Conservation (phyloP, 2,888 invertebrate genomes). For the Eristalinus aeneus region DNA sequence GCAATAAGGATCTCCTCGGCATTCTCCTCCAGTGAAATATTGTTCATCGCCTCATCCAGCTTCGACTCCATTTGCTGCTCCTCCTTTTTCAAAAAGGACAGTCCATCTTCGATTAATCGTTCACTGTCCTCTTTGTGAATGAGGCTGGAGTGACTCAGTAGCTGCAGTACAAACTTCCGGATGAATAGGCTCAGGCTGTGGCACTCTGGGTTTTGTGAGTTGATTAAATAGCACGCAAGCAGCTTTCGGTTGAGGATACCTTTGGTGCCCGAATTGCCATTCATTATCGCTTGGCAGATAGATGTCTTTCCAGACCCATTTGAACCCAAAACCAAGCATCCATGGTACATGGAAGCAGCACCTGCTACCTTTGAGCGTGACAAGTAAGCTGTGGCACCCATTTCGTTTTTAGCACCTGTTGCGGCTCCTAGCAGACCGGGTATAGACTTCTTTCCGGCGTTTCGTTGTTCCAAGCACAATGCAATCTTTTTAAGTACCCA, state of each 20-base stretch:
- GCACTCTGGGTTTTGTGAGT: constrained; percentile 92
- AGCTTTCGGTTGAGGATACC: constrained; percentile 85
- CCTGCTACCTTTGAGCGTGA: constrained; percentile 78
- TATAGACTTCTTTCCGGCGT: constrained; percentile 86
- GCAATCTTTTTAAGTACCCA: constrained; percentile 97
- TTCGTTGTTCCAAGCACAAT: constrained; percentile 94
- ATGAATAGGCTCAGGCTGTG: constrained; percentile 93
- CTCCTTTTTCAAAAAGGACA: constrained; percentile 78
- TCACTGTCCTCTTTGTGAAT: constrained; percentile 77
- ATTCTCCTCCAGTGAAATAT: constrained; percentile 78
- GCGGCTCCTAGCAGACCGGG: constrained; percentile 73
- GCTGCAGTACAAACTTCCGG: constrained; percentile 90
- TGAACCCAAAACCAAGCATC: constrained; percentile 93
- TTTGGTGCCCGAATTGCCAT: constrained; percentile 80
- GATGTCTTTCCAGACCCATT: constrained; percentile 98
- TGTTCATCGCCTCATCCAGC: constrained; percentile 77
- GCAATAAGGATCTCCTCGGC: constrained; percentile 79
- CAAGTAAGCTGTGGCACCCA: constrained; percentile 75
- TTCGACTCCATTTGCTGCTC: constrained; percentile 78
- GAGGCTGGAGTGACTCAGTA: constrained; percentile 86
- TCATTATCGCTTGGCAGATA: constrained; percentile 87
- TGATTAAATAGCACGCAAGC: constrained; percentile 93
- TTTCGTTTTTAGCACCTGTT: constrained; percentile 52
- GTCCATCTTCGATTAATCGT: constrained; percentile 77
- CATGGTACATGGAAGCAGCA: constrained; percentile 83